Evolutionary conservation across 2,113 vertebrate species (phyloP).

Genomic region (Felis chaus): DNA sequence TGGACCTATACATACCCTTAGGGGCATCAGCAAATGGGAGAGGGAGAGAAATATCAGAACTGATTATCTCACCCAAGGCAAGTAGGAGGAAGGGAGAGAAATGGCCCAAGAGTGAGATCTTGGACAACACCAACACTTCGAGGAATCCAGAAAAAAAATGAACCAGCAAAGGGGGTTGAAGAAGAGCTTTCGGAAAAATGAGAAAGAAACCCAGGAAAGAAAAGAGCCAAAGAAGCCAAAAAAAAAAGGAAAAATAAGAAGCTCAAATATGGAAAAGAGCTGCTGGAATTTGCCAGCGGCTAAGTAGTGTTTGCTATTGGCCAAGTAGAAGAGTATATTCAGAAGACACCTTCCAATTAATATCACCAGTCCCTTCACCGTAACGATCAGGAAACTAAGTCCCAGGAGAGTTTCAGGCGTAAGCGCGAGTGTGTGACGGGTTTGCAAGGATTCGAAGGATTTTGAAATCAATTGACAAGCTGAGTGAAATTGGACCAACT

Average conservation of each 20-base stretch:
- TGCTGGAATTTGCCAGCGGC: neutral
- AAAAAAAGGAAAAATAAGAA: neutral
- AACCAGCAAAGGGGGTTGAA: neutral
- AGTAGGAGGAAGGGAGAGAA: fast-evolving
- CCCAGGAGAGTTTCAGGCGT: neutral
- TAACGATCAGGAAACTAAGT: neutral
- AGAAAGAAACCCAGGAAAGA: neutral
- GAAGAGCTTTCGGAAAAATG: neutral
- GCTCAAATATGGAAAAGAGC: neutral
- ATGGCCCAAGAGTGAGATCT: neutral
- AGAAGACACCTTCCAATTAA: neutral
- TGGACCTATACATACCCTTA: neutral
- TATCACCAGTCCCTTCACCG: neutral
- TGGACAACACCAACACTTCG: neutral
- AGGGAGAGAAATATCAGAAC: neutral
- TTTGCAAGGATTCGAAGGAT: neutral
- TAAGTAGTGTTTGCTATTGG: neutral
- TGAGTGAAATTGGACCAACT: neutral
- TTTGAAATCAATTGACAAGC: neutral
- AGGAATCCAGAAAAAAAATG: neutral
- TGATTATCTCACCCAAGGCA: neutral
- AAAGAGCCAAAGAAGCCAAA: neutral
- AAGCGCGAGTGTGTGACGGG: neutral
- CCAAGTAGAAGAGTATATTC: neutral
- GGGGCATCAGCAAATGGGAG: neutral